phyloP scores from a whole-genome alignment of 2,888 invertebrate species.

The Drosophila differens region DNA sequence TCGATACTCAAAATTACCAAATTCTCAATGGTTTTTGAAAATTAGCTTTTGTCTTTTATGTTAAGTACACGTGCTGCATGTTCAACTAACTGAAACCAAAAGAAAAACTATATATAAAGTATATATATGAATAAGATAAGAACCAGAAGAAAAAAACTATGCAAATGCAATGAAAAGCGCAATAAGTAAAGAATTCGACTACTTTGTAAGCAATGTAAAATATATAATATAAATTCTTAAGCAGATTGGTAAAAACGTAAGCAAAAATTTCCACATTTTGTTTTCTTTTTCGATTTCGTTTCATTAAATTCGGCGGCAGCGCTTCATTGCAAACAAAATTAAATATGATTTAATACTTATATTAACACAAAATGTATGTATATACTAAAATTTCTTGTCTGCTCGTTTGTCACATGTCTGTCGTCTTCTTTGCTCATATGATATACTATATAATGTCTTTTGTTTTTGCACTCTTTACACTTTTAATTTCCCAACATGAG shows the following conservation, averaged over 20 bases:
- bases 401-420: constrained; percentile 43
- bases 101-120: constrained; percentile 9
- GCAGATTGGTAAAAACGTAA: constrained; percentile 17
- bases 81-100: constrained; percentile 42
- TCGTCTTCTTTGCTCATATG: constrained; percentile 5
- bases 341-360: constrained; percentile 42
- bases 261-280: constrained; percentile 59
- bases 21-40: constrained; percentile 22
- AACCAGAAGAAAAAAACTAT: neutral
- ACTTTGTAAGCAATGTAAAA: constrained; percentile 16
- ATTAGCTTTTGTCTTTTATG: constrained; percentile 47
- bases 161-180: constrained; percentile 56
- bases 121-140: neutral
- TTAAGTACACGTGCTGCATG: constrained; percentile 59
- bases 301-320: constrained; percentile 43
- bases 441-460: constrained; percentile 21
- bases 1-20: constrained; percentile 4
- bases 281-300: constrained; percentile 16
- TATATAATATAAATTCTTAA: constrained; percentile 3
- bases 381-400: constrained; percentile 27
- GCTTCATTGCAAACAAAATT: constrained; percentile 72
- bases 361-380: constrained; percentile 32
- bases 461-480: constrained; percentile 33
- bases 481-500: constrained; percentile 26
- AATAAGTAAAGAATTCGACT: constrained; percentile 1